Evolutionary conservation across 2,113 vertebrate species (phyloP).

Genomic region (Nibea coibor): DNA sequence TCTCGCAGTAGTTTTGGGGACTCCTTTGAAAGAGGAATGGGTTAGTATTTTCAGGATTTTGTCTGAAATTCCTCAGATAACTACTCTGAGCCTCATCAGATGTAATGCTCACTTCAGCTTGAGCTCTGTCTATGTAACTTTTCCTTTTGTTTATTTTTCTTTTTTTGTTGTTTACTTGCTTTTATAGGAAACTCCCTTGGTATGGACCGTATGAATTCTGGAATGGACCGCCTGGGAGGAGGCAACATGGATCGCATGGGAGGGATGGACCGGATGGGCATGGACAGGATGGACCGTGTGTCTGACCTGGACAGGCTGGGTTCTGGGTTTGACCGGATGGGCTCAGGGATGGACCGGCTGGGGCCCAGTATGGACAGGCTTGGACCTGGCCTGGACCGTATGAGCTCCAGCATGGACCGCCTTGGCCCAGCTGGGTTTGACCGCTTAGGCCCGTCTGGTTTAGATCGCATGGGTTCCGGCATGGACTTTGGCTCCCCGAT

Average conservation of each 20-base stretch:
- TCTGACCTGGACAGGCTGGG: slow-evolving; percentile 91
- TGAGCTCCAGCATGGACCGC: slow-evolving; percentile 91
- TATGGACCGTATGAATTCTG: slow-evolving; percentile 90
- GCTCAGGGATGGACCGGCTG: slow-evolving; percentile 90
- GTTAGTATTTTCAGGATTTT: slow-evolving; percentile 78
- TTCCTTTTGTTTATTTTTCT: not conserved
- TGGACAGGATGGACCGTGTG: slow-evolving; percentile 91
- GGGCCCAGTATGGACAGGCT: slow-evolving; percentile 92
- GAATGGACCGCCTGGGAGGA: slow-evolving; percentile 88
- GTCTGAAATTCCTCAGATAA: slow-evolving; percentile 24
- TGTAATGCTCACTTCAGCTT: not conserved
- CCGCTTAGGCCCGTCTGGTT: slow-evolving; percentile 87
- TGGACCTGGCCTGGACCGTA: slow-evolving; percentile 90
- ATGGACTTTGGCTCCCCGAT: slow-evolving; percentile 82
- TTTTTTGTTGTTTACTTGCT: not conserved
- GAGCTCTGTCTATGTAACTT: not conserved
- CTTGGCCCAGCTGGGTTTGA: slow-evolving; percentile 88
- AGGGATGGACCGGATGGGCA: slow-evolving; percentile 90
- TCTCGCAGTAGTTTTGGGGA: slow-evolving; percentile 91
- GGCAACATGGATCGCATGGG: slow-evolving; percentile 89
- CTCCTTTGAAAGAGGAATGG: slow-evolving; percentile 91
- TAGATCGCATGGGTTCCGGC: slow-evolving; percentile 90
- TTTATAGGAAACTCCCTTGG: slow-evolving; percentile 81
- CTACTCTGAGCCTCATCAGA: not conserved
- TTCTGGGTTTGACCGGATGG: slow-evolving; percentile 92